Percentiles rank a stretch among this genome's conserved stretches.
These are phyloP conservation scores for Apis florea DNA, from an alignment of 1,140 invertebrate genomes.

Conservation along the genomic window DNA sequence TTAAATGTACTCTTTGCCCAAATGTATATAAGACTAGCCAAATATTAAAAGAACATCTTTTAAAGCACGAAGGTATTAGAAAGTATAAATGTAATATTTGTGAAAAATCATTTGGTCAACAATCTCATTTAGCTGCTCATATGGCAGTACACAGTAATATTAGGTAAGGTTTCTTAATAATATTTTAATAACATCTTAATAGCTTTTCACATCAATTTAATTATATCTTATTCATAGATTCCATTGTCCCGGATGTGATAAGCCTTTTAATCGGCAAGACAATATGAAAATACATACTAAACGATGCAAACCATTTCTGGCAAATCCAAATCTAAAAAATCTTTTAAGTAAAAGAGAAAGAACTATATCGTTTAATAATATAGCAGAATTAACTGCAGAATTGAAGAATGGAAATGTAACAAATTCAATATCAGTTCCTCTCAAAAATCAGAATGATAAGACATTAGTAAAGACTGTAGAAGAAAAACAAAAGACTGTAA, in stretches of 20 bases:
- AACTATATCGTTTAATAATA: slow-evolving; percentile 34
- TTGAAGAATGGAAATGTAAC: background rate
- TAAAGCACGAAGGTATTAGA: slow-evolving; percentile 72
- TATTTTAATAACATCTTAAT: background rate
- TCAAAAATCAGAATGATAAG: background rate
- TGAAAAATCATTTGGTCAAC: slow-evolving; percentile 67
- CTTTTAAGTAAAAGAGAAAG: slow-evolving; percentile 46
- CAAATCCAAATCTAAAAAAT: slow-evolving; percentile 58
- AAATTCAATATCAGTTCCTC: background rate
- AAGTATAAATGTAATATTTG: slow-evolving; percentile 70
- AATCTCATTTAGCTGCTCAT: slow-evolving; percentile 72
- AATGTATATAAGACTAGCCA: slow-evolving; percentile 71
- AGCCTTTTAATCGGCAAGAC: slow-evolving; percentile 69
- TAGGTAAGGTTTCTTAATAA: slow-evolving; percentile 49
- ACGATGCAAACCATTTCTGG: slow-evolving; percentile 61
- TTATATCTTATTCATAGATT: slow-evolving; percentile 56
- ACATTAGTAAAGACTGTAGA: background rate
- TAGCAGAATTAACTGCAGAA: slow-evolving; percentile 11
- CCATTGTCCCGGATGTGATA: slow-evolving; percentile 66
- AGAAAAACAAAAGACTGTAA: background rate
- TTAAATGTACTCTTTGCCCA: slow-evolving; percentile 65
- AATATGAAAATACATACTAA: slow-evolving; percentile 73
- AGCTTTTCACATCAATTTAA: background rate
- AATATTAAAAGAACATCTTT: slow-evolving; percentile 70
- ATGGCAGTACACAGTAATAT: slow-evolving; percentile 69